Evolutionary conservation across 23 tunicate species (phyloP).

Genomic region (Ciona savignyi): DNA sequence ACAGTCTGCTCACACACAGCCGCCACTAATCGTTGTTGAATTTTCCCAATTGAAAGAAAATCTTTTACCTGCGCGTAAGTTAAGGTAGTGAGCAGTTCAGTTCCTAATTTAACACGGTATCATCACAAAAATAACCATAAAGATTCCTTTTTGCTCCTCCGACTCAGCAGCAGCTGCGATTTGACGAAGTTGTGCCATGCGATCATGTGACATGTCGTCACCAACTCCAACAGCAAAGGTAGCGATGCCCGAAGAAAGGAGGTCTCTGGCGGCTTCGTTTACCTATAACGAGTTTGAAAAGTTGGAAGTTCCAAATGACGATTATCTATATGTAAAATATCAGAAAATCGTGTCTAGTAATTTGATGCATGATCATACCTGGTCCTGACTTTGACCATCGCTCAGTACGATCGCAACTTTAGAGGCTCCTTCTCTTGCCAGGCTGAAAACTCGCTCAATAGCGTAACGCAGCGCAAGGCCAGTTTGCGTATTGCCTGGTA

Average conservation of each 20-base stretch:
- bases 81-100: too few relatives aligned
- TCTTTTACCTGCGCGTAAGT: conserved; percentile 36
- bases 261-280: conserved; percentile 26
- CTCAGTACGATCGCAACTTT: conserved; percentile 48
- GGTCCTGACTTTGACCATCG: conserved; percentile 61
- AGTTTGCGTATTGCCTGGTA: conserved; percentile 44
- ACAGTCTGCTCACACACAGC: conserved; percentile 63
- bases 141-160: neutral
- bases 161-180: conserved; percentile 8
- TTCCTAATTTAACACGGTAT: too few relatives aligned
- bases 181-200: conserved; percentile 28
- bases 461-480: conserved; percentile 42
- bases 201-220: conserved; percentile 19
- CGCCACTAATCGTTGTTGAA: conserved; percentile 20
- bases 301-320: too few relatives aligned
- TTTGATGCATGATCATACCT: too few relatives aligned
- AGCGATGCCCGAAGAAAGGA: conserved; percentile 44
- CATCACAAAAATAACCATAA: conserved; percentile 1
- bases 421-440: conserved; percentile 48
- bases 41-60: conserved; percentile 24
- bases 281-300: conserved; percentile 24
- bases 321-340: too few relatives aligned
- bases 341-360: too few relatives aligned
- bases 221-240: conserved; percentile 74
- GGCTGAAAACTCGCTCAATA: conserved; percentile 36